phyloP scores from a whole-genome alignment of 2,113 vertebrate species.

The Polypterus senegalus region DNA sequence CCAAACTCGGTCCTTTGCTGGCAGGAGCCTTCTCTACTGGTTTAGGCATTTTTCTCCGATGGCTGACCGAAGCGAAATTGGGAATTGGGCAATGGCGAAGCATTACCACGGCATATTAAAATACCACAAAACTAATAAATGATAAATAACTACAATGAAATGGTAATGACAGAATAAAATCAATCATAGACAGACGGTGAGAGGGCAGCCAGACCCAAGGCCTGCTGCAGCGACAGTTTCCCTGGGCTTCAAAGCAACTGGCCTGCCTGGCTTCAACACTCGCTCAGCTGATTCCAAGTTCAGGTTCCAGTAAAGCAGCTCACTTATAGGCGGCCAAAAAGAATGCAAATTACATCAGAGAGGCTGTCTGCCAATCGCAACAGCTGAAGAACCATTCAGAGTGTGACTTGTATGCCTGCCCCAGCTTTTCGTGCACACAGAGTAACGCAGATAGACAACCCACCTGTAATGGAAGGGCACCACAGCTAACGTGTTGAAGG shows the following conservation, averaged over 20 bases:
- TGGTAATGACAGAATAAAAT: too few species aligned
- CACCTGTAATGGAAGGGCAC: too few species aligned
- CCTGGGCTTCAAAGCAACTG: constrained; percentile 42
- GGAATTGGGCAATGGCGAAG: constrained; percentile 56
- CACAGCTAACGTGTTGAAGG: too few species aligned
- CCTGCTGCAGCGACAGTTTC: constrained; percentile 53
- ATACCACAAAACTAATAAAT: constrained; percentile 33
- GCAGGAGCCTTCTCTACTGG: constrained; percentile 51
- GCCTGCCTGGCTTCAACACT: constrained; percentile 48
- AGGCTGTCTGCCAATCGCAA: constrained; percentile 66
- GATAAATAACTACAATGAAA: constrained; percentile 13
- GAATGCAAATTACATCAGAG: constrained; percentile 62
- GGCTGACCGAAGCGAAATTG: constrained; percentile 38
- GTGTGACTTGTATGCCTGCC: too few species aligned
- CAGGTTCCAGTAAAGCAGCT: constrained; percentile 64
- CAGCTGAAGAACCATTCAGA: constrained; percentile 41
- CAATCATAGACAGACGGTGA: constrained; percentile 11
- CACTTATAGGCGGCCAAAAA: constrained; percentile 8
- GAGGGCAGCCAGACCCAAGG: constrained; percentile 26
- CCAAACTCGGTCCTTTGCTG: constrained; percentile 58
- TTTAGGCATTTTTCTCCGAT: constrained; percentile 67
- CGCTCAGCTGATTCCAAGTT: constrained; percentile 41
- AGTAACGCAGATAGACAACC: too few species aligned
- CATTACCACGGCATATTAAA: constrained; percentile 48
- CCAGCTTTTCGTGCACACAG: too few species aligned